phyloP scores from a whole-genome alignment of 2,113 vertebrate genomes.

The Polypterus bichir region DNA sequence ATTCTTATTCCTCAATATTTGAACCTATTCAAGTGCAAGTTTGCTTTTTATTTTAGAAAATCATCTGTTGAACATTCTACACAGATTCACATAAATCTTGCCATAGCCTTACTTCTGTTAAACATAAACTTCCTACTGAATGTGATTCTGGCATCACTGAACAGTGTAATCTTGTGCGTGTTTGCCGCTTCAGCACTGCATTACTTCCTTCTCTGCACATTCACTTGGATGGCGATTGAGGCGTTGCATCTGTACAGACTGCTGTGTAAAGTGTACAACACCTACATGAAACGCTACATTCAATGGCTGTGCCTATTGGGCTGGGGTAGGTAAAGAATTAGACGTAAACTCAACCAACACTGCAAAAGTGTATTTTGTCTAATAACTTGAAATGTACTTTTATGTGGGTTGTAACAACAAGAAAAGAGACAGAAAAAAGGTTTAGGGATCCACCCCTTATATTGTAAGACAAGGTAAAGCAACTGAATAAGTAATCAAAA shows the following conservation, averaged over 20 bases:
- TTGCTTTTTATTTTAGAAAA: neutral
- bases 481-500: no score
- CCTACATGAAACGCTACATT: slow-evolving; percentile 45
- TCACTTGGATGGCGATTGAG: slow-evolving; percentile 45
- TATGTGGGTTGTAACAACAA: no score
- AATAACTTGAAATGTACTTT: no score
- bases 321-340: slow-evolving; percentile 41
- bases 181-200: slow-evolving; percentile 36
- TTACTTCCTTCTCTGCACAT: slow-evolving; percentile 41
- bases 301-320: slow-evolving; percentile 43
- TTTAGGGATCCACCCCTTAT: no score
- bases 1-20: no score
- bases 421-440: no score
- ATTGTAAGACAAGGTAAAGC: no score
- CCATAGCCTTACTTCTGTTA: slow-evolving; percentile 1
- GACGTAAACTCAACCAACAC: neutral
- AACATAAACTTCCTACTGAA: neutral
- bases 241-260: slow-evolving; percentile 50
- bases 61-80: neutral
- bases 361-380: no score
- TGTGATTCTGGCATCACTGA: neutral
- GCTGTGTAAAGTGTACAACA: slow-evolving; percentile 42
- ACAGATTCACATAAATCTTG: slow-evolving; percentile 8
- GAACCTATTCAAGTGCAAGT: no score
- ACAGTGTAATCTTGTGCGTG: neutral